A percentile compares a stretch with the other conserved stretches of the same genome.
phyloP scores from a whole-genome alignment of 2,888 invertebrate genomes.

The Melipona bicolor region DNA sequence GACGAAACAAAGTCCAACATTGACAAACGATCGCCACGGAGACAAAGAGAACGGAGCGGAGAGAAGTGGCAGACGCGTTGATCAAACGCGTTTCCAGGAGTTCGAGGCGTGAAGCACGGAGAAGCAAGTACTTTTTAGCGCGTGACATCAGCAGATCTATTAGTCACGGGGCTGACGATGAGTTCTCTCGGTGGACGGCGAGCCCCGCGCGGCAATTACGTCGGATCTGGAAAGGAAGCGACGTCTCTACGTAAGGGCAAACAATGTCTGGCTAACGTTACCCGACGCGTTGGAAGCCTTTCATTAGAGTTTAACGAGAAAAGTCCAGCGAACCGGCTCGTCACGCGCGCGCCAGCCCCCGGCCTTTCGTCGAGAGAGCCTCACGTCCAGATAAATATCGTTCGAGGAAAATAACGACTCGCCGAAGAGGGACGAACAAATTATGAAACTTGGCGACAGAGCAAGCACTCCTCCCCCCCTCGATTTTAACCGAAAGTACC shows the following conservation, averaged over 20 bases:
- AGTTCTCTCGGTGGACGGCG: conserved; percentile 22
- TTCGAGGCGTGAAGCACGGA: conserved; percentile 9
- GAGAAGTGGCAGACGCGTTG: neutral
- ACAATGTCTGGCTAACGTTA: conserved; percentile 42
- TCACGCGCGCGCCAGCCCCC: neutral
- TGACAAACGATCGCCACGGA: neutral
- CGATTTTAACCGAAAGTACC: neutral
- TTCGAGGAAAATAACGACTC: neutral
- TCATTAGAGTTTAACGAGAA: conserved; percentile 61
- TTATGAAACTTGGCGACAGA: neutral
- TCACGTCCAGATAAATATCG: conserved; percentile 15
- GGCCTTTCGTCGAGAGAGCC: conserved; percentile 3
- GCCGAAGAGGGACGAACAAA: neutral
- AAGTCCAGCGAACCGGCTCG: conserved; percentile 40
- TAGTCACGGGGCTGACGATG: conserved; percentile 60
- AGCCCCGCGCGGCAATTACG: conserved; percentile 58
- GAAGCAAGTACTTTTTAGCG: conserved; percentile 58
- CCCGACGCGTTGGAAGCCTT: conserved; percentile 37
- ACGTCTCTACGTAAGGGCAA: conserved; percentile 44
- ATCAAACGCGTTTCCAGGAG: conserved; percentile 13
- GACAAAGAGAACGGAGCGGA: too few species aligned
- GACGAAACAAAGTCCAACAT: neutral
- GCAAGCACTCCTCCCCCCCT: too few species aligned
- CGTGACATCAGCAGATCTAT: conserved; percentile 71
- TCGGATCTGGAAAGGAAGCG: conserved; percentile 51